Base-by-base conservation (phyloP, 2,888 invertebrate species). In the Drosophila basisetae region DNA sequence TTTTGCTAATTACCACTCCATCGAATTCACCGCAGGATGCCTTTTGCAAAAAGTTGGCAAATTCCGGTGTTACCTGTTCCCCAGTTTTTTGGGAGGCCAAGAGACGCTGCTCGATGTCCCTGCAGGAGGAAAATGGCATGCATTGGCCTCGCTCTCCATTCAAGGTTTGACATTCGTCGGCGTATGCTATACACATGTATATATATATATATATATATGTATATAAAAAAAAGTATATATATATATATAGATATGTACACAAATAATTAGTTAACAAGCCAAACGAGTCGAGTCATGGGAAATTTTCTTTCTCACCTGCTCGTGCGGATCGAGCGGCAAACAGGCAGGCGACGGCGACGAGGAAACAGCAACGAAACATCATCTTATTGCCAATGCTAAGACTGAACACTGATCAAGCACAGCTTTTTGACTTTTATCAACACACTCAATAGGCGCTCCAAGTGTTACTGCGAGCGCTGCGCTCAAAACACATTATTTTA, bases 61-160 rank as follows among this genome's bases (percentile, higher is more conserved):
- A 80, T 1, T 84, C 86, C 16, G 68, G 59, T 4, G 72, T 6
- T 10, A 79, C 49, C 0, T 39, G 60, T 60, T 58, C 52, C 0
- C 77, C 78, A 0, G 61, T 22, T 13, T 72, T 63, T 39, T 82
- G 62, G 31, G 68, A 66, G 1, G 50, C 22, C 54, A 63, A 18
- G 3, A 90, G 77, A 4, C 77, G 62, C 39, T 76, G 63, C 67
- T 82, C 86, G 11, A 84, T 83, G 28, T 68, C 78, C 68, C 67
- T 61, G 61, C 91, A 91, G 35, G 91, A 91, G 73, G 79, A 64
- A 30, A 77, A 80, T 11, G 92, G 92, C 68, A 91, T 68, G 61
- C 91, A 91, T 25, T 68, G 76, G 5, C 92, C 91, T 25, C 33
- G 53, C 5, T 75, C 67, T 22, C 83, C 78, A 47, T 76, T 70